A percentile compares a stretch with the other conserved stretches of the same genome.
phyloP scores from a whole-genome alignment of 2,888 invertebrate genomes.

The Melolontha melolontha region DNA sequence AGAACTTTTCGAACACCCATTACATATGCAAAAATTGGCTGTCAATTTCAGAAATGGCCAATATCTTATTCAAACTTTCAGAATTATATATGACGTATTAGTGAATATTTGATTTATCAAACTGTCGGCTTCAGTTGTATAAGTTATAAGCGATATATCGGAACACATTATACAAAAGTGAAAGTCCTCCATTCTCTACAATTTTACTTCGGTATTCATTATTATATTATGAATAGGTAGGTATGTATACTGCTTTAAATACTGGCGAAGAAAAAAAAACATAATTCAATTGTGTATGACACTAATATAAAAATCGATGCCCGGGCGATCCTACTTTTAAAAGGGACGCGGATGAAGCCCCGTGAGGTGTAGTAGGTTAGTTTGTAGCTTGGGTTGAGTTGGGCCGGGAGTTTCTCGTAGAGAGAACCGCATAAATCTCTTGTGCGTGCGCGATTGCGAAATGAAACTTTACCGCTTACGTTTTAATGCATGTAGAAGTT shows the following conservation, averaged over 20 bases:
- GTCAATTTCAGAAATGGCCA: no score
- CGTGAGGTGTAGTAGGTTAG: background rate
- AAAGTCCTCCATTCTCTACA: no score
- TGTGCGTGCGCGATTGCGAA: conserved; percentile 36
- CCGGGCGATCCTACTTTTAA: conserved; percentile 9
- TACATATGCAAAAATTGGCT: no score
- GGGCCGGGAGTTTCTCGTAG: conserved; percentile 3
- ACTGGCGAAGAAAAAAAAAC: conserved; percentile 19
- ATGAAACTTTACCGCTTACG: conserved; percentile 37
- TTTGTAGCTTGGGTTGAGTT: background rate
- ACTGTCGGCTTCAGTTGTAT: no score
- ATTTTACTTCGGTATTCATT: background rate
- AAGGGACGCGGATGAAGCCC: background rate
- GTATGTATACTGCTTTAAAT: background rate
- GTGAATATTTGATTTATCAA: no score
- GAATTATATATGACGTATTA: no score
- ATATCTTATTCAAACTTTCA: no score
- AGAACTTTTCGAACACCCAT: no score
- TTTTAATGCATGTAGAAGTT: conserved; percentile 37
- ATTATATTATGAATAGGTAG: conserved; percentile 7
- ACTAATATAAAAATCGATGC: conserved; percentile 36
- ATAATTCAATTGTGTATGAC: conserved; percentile 38
- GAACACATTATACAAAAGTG: no score
- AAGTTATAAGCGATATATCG: no score
- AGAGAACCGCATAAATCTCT: conserved; percentile 28